phyloP scores from a whole-genome alignment of 2,888 invertebrate genomes.

The Drosophila kambysellisi region DNA sequence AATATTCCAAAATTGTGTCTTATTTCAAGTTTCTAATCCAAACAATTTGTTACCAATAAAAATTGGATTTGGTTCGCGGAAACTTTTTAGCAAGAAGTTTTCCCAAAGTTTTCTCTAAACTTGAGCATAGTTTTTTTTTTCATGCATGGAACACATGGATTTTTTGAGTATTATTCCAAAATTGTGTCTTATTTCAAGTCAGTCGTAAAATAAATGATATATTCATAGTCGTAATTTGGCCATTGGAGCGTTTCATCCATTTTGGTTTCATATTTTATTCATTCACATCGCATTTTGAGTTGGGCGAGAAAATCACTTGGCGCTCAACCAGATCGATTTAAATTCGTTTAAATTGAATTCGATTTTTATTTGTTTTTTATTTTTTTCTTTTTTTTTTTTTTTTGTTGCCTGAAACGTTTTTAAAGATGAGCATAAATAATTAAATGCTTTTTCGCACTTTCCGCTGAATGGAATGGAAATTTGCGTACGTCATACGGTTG shows the following conservation, averaged over 20 bases:
- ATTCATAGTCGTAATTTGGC: not conserved
- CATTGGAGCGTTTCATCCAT: not conserved
- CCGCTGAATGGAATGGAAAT: slow-evolving; percentile 39
- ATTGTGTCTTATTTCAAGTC: no score
- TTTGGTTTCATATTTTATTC: slow-evolving; percentile 11
- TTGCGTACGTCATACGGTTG: slow-evolving; percentile 44
- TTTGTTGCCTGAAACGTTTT: slow-evolving; percentile 45
- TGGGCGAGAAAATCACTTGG: slow-evolving; percentile 41
- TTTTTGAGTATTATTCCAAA: no score
- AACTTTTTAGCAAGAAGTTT: not conserved
- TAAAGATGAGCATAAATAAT: slow-evolving; percentile 73
- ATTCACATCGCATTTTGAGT: slow-evolving; percentile 28
- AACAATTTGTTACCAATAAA: not conserved
- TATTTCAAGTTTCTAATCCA: not conserved
- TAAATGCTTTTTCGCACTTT: slow-evolving; percentile 74
- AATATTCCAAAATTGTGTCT: no score
- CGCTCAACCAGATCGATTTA: slow-evolving; percentile 64
- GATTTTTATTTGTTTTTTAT: slow-evolving; percentile 19
- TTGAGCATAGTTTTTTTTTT: not conserved
- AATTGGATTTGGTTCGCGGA: not conserved
- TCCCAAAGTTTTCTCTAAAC: not conserved
- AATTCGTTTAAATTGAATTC: slow-evolving; percentile 56
- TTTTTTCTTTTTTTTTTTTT: not conserved
- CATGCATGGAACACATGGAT: not conserved
- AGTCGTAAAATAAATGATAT: not conserved